phyloP scores from a whole-genome alignment of 2,797 vertebrate species.

The Okamejei kenojei region DNA sequence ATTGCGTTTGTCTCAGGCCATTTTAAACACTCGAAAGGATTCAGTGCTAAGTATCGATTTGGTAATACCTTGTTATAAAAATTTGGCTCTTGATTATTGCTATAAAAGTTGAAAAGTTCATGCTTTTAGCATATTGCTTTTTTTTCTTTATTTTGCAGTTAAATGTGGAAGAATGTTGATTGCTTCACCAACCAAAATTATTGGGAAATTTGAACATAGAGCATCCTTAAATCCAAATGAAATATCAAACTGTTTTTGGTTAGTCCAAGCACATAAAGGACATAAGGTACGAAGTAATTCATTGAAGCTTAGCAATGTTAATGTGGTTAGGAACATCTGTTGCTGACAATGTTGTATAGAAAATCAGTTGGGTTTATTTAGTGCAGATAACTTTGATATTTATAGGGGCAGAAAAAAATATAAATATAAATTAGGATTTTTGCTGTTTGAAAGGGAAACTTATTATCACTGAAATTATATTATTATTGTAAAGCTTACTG shows the following conservation, averaged over 20 bases:
- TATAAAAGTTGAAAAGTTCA: background rate
- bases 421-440: background rate
- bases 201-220: background rate
- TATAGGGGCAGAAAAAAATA: background rate
- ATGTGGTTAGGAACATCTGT: background rate
- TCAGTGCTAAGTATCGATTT: constrained; percentile 36
- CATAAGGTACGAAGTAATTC: background rate
- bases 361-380: background rate
- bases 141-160: constrained; percentile 12
- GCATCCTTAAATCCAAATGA: background rate
- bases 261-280: constrained; percentile 4
- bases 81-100: background rate
- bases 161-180: constrained; percentile 15
- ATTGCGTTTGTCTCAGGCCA: background rate
- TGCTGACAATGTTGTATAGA: background rate
- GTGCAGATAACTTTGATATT: background rate
- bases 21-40: background rate
- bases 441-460: background rate
- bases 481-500: background rate
- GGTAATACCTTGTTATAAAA: constrained; percentile 14
- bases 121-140: background rate
- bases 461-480: background rate
- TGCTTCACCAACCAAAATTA: background rate
- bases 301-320: background rate
- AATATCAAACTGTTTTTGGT: constrained; percentile 18